These are phyloP conservation scores for Hirtodrosophila cameraria DNA, from an alignment of 2,888 invertebrate species.

Conservation along the genomic window DNA sequence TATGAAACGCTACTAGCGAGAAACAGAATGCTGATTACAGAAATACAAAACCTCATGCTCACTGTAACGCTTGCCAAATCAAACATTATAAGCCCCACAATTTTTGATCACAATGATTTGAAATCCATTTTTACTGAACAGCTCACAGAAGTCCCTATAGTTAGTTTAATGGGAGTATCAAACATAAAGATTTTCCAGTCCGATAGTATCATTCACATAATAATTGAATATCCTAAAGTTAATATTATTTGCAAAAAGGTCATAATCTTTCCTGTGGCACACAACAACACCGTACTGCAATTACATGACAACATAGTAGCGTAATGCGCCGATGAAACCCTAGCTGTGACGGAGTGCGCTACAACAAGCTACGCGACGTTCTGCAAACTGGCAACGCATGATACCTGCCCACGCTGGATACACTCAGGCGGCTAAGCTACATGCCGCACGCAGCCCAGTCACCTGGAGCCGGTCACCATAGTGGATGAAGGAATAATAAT, in stretches of 20 bases:
- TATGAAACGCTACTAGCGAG: too few species aligned
- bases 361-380: background rate
- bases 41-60: background rate
- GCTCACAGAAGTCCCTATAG: background rate
- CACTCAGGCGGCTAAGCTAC: background rate
- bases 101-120: background rate
- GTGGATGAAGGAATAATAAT: background rate
- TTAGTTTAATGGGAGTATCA: background rate
- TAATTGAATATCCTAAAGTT: background rate
- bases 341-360: background rate
- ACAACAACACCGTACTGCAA: background rate
- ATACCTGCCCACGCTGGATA: background rate
- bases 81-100: too few species aligned
- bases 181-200: background rate
- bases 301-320: background rate
- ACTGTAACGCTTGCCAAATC: background rate
- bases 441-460: background rate
- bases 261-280: background rate
- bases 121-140: background rate
- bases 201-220: background rate
- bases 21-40: background rate
- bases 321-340: background rate
- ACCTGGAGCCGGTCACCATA: background rate
- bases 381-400: background rate
- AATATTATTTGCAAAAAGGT: background rate